Evolutionary conservation across 53 echinoderm and acorn worm species (phyloP), one percentile per base, ranked within the genome.

Genomic region (Paelopatides confundens): DNA sequence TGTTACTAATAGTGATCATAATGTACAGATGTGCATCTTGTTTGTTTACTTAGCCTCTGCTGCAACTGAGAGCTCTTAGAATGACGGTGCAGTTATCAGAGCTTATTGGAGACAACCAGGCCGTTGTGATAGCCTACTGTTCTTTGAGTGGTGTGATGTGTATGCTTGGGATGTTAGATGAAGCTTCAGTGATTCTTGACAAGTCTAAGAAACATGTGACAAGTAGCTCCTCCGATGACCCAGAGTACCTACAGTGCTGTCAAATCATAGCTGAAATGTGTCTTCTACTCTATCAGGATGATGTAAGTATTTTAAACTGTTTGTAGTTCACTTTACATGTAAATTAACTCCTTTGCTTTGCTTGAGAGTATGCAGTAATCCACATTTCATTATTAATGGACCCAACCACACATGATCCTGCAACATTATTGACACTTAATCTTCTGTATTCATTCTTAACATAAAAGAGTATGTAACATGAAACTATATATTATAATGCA

Each of bases 1-100:
- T n/a, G n/a, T n/a, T n/a, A n/a, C n/a, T n/a, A n/a, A n/a, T n/a
- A n/a, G n/a, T n/a, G n/a, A n/a, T n/a, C n/a, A n/a, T n/a, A n/a
- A n/a, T n/a, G n/a, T n/a, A n/a, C n/a, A n/a, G n/a, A n/a, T n/a
- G n/a, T n/a, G n/a, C n/a, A 29, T 32, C 6, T 9, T 18, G 30
- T 53, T n/a, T 52, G 11, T 58, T 33, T 28, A 1, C 78, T 32
- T 82, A 93, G 90, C 87, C 93, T 5, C 40, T 87, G 1, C 87
- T 71, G 28, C 93, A 93, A 49, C 29, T 93, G 13, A 88, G 85
- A 69, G 85, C 88, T 58, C 76, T 92, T 17, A 68, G 35, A 51
- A 62, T 92, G 14, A 79, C 88, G 2, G 63, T 68, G 28, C 63
- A 38, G 11, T 84, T 90, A 43, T 65, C 87, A n/a, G 74, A 65